Evolutionary conservation across 2,888 invertebrate genomes (phyloP), one percentile per base, ranked within the genome.

Genomic region (Lacanobia wlatinum): DNA sequence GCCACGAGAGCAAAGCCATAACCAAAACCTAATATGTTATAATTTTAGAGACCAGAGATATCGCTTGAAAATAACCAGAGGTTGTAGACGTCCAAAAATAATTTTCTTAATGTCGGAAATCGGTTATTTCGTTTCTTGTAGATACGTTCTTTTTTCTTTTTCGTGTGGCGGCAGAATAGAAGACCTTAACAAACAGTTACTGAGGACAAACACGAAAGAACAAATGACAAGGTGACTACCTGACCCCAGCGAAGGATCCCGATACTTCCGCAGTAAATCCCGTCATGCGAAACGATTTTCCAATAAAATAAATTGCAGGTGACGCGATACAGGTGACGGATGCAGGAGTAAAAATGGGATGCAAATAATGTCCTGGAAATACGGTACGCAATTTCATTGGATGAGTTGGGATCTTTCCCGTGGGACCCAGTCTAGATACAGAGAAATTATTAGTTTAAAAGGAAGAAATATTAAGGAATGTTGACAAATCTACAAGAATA

Each of bases 261-360:
- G 34, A 56, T 18, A n/a, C 8, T 40, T 63, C 64, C 73, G 38
- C 52, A 58, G 59, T 62, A 61, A 68, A 21, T 8, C 58, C 38
- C 59, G 59, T 38, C 59, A 80, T 58, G 55, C 62, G 56, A 63
- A 61, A 68, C 82, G 80, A 88, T 87, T 84, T 66, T 76, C 70
- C 87, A 85, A 87, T 88, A 78, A 77, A 77, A 78, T 67, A 73
- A 84, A 85, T 85, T 85, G 84, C 67, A 73, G 69, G 23, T 78
- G 71, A 75, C 72, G 70, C 40, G 75, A 58, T 77, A 62, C 58
- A 50, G 21, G 59, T 63, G 66, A 82, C 62, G 66, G 70, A 75
- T 69, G 82, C 76, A 82, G 58, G 68, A 69, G 61, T 60, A 71
- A 69, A 61, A 73, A n/a, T 76, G 63, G 80, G 77, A 68, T 65